These are phyloP conservation scores for Calliphora vomitoria DNA, from an alignment of 2,888 invertebrate genomes.

Conservation along the genomic window DNA sequence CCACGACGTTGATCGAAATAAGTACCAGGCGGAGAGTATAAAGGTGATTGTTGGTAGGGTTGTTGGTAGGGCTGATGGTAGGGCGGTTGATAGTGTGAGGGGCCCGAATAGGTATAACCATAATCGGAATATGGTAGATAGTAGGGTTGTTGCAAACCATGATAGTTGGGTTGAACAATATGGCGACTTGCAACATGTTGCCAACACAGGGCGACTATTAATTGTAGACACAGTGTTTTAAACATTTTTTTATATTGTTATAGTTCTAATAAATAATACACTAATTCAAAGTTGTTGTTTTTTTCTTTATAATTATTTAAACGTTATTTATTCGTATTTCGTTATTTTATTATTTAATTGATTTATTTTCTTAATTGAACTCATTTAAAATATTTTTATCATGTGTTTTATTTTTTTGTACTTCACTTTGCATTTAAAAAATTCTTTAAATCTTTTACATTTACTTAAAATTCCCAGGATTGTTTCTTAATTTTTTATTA, in stretches of 20 bases:
- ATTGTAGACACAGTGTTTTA: background rate
- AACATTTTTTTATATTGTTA: conserved; percentile 45
- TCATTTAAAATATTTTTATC: background rate
- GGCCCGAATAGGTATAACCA: conserved; percentile 38
- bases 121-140: conserved; percentile 46
- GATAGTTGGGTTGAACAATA: conserved; percentile 18
- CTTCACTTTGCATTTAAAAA: background rate
- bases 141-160: conserved; percentile 11
- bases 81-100: background rate
- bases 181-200: conserved; percentile 42
- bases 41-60: conserved; percentile 10
- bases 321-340: background rate
- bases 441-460: background rate
- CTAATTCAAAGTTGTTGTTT: background rate
- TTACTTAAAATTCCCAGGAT: background rate
- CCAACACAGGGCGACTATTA: conserved; percentile 19
- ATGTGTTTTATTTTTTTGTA: background rate
- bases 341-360: background rate
- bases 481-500: background rate
- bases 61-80: conserved; percentile 40
- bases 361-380: background rate
- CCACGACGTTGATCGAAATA: conserved; percentile 81
- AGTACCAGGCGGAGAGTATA: conserved; percentile 74
- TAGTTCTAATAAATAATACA: background rate
- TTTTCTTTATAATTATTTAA: conserved; percentile 1